Conservation (phyloP, 2,888 invertebrate genomes). For the Uropetala carovei region DNA sequence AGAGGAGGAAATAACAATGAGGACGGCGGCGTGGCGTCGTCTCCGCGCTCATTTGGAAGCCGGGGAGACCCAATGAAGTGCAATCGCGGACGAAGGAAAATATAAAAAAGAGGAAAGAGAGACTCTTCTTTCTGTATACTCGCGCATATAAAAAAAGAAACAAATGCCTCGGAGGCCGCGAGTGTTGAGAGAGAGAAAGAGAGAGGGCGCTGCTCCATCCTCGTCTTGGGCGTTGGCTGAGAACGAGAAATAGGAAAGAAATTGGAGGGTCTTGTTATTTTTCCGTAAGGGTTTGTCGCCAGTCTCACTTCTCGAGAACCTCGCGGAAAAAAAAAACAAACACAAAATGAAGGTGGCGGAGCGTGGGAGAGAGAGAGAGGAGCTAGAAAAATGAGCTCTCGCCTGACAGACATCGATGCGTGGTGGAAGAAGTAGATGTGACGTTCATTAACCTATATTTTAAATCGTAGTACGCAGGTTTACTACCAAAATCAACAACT, state of each 20-base stretch:
- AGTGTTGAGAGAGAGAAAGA: neutral
- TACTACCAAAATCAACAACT: no score
- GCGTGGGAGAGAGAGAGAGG: neutral
- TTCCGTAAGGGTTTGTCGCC: neutral
- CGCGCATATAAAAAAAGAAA: neutral
- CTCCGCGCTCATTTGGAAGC: neutral
- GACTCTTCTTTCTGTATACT: neutral
- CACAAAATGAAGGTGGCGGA: neutral
- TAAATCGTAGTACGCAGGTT: neutral
- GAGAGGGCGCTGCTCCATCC: neutral
- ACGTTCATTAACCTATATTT: neutral
- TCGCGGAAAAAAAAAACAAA: neutral
- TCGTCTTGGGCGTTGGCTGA: slow-evolving; percentile 17
- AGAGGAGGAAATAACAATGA: neutral
- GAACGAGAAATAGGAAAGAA: neutral
- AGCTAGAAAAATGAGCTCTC: neutral
- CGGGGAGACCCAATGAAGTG: slow-evolving; percentile 13
- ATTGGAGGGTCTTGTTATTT: slow-evolving; percentile 20
- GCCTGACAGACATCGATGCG: neutral
- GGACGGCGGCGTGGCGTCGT: neutral
- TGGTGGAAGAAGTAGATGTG: neutral
- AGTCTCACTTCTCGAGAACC: neutral
- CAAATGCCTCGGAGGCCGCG: neutral
- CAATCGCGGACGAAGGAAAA: neutral
- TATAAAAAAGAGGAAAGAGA: neutral